These are phyloP conservation scores for Chromoteleia sp. DNA, from an alignment of 2,888 invertebrate genomes.

Conservation along the genomic window DNA sequence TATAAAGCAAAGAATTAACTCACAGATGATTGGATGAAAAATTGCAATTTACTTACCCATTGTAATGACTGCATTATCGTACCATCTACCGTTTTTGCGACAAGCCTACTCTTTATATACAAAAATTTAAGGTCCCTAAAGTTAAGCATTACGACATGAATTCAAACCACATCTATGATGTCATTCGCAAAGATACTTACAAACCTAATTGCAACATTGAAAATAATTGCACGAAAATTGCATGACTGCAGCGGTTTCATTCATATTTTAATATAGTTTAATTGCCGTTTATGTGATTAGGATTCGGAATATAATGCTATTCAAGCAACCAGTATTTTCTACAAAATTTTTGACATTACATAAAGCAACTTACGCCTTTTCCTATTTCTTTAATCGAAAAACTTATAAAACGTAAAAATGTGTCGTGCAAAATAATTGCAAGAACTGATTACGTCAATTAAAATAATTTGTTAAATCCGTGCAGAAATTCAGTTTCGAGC, in stretches of 20 bases:
- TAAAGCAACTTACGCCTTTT: no score
- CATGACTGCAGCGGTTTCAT: constrained; percentile 33
- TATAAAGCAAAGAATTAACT: no score
- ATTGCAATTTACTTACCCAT: constrained; percentile 42
- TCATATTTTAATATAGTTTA: constrained; percentile 55
- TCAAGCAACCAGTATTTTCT: not conserved
- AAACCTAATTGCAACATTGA: constrained; percentile 44
- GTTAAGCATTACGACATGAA: constrained; percentile 54
- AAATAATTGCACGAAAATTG: constrained; percentile 54
- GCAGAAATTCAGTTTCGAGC: no score
- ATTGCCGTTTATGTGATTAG: constrained; percentile 16
- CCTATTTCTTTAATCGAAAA: no score
- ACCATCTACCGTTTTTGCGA: constrained; percentile 36
- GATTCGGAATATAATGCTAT: constrained; percentile 2
- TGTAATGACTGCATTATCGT: constrained; percentile 63
- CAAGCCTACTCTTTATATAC: constrained; percentile 60
- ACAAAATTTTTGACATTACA: constrained; percentile 10
- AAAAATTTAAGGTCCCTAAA: constrained; percentile 53
- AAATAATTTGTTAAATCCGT: no score
- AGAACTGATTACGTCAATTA: no score
- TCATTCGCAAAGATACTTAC: constrained; percentile 52
- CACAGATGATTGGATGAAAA: not conserved
- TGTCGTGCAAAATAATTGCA: no score
- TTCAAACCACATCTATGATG: constrained; percentile 65
- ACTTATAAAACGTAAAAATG: no score